These are phyloP conservation scores for Fratercula arctica DNA, from an alignment of 2,797 vertebrate genomes.

Conservation along the genomic window DNA sequence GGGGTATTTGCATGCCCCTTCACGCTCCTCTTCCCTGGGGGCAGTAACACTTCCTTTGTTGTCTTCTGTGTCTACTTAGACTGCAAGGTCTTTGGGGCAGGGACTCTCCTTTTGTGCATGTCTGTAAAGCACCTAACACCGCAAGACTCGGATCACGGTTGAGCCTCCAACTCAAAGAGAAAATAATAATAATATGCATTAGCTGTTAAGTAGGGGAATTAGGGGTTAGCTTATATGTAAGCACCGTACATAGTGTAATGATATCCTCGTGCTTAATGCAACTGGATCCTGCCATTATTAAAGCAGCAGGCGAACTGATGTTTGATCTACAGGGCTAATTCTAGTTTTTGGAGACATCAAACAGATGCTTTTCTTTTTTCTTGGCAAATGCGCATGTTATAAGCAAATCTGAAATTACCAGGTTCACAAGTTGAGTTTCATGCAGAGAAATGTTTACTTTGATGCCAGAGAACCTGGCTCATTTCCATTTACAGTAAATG, in stretches of 20 bases:
- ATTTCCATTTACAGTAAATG: conserved; percentile 71
- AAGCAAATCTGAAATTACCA: conserved; percentile 74
- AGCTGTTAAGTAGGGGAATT: conserved; percentile 57
- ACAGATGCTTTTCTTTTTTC: conserved; percentile 45
- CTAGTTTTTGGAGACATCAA: conserved; percentile 70
- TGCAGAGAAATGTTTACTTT: conserved; percentile 70
- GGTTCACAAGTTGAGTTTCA: conserved; percentile 75
- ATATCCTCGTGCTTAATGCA: conserved; percentile 31
- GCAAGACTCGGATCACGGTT: background rate
- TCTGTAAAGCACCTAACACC: background rate
- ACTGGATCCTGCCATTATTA: conserved; percentile 64
- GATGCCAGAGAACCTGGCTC: conserved; percentile 67
- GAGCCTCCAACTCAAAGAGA: conserved; percentile 1
- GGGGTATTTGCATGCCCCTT: conserved; percentile 19
- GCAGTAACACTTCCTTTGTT: conserved; percentile 12
- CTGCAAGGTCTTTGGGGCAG: background rate
- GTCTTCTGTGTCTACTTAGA: background rate
- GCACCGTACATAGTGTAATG: conserved; percentile 1
- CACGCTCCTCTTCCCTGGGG: background rate
- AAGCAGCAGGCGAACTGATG: conserved; percentile 23
- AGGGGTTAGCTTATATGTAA: conserved; percentile 15
- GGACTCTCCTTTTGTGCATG: background rate
- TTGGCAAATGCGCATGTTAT: conserved; percentile 39
- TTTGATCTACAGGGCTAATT: conserved; percentile 67
- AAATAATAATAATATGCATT: conserved; percentile 61